Evolutionary conservation across 2,113 vertebrate genomes (phyloP).

Genomic region (Platanista minor): DNA sequence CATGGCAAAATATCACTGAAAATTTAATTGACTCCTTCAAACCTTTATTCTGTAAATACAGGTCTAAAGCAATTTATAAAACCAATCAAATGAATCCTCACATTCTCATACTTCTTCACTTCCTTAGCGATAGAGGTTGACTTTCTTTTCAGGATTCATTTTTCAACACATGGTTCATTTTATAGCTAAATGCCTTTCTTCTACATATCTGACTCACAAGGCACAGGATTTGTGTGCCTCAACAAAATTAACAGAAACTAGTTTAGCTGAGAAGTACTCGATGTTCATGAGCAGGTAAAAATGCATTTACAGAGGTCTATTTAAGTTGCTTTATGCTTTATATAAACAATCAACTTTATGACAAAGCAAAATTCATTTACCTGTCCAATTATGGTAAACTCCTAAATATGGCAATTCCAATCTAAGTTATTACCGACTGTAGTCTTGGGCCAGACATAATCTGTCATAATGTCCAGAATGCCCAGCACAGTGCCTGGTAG

Average conservation of each 20-base stretch:
- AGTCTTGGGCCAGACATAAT: not conserved
- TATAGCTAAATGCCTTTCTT: conserved; percentile 1
- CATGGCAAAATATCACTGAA: not conserved
- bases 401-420: not conserved
- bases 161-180: not conserved
- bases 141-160: not conserved
- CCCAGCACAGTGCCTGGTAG: not conserved
- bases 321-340: not conserved
- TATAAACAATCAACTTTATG: not conserved
- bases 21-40: conserved; percentile 7
- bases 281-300: not conserved
- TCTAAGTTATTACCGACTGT: not conserved
- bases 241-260: not conserved
- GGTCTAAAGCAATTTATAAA: conserved; percentile 35
- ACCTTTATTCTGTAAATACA: not conserved
- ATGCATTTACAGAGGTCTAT: not conserved
- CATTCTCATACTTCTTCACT: not conserved
- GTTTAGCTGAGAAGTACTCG: not conserved
- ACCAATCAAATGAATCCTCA: not conserved
- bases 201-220: not conserved
- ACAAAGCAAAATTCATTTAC: conserved; percentile 10
- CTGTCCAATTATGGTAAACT: not conserved
- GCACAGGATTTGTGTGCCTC: not conserved
- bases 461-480: not conserved
- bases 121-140: not conserved